Percentiles rank a stretch among this genome's conserved stretches.
Evolutionary conservation across 2,888 invertebrate species (phyloP).

Genomic region (Netelia melanura): DNA sequence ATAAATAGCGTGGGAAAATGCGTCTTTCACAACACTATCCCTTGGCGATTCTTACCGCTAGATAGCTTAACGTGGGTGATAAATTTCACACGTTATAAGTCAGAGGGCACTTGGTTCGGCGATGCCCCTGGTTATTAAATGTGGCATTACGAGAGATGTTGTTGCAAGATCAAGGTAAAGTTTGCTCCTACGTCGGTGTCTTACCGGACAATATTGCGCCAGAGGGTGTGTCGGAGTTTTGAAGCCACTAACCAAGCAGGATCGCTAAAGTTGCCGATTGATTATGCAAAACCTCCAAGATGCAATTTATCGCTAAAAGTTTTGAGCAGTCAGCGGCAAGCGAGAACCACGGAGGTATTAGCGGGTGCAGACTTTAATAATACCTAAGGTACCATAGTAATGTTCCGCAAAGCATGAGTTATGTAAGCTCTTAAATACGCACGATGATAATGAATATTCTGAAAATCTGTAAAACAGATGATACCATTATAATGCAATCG

Average conservation of each 20-base stretch:
- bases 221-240: neutral
- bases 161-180: slow-evolving; percentile 25
- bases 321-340: slow-evolving; percentile 19
- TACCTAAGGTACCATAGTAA: neutral
- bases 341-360: slow-evolving; percentile 3
- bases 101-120: slow-evolving; percentile 66
- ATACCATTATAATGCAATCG: slow-evolving; percentile 11
- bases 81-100: slow-evolving; percentile 69
- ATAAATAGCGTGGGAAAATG: neutral
- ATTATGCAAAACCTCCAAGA: slow-evolving; percentile 51
- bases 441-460: slow-evolving; percentile 2
- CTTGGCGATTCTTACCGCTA: slow-evolving; percentile 17
- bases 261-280: slow-evolving; percentile 59
- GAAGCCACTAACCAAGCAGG: slow-evolving; percentile 14
- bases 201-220: neutral
- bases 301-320: slow-evolving; percentile 49
- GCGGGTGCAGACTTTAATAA: neutral
- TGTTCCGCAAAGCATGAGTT: slow-evolving; percentile 33
- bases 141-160: slow-evolving; percentile 66
- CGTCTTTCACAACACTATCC: neutral
- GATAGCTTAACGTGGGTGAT: slow-evolving; percentile 50
- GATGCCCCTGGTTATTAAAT: slow-evolving; percentile 66
- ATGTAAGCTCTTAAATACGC: slow-evolving; percentile 16
- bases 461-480: slow-evolving; percentile 1
- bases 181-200: neutral